Evolutionary conservation across 2,888 invertebrate genomes (phyloP), one percentile per base, ranked within the genome.

Genomic region (Hydroisotoma schaefferi): DNA sequence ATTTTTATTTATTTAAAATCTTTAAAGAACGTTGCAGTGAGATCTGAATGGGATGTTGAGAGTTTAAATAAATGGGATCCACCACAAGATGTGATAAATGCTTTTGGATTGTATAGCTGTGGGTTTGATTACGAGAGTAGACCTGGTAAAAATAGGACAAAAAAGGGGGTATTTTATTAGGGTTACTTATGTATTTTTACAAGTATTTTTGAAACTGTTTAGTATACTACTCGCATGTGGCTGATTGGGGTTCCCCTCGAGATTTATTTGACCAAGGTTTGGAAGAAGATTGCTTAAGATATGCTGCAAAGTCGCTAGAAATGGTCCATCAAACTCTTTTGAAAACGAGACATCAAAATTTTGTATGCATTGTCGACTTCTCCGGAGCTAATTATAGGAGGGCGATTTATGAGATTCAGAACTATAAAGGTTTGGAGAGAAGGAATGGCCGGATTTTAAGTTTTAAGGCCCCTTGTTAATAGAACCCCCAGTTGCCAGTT

Each of bases 361-460:
- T 67, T 37, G 63, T 63, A 5, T 61, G 61, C 43, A 63, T 67
- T 51, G 60, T 67, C 1, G 66, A 67, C 33, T 10, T 33, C 15
- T 6, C 33, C 33, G 33, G 33, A 33, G 33, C 33, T 27, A 63
- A 67, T 29, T 40, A 61, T 8, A 63, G 60, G 20, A 61, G 56
- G 47, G 54, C 53, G 8, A 44, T 60, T 23, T 60, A 63, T 18
- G 66, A 66, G 28, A 43, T 47, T 2, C 66, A 63, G 26, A 58
- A 66, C 27, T 58, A 5, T 15, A 29, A 2, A 46, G 3, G 22
- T 46, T 6, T 5, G n/a, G n/a, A n/a, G n/a, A n/a, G n/a, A n/a
- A n/a, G n/a, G n/a, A n/a, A n/a, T n/a, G n/a, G n/a, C n/a, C n/a
- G n/a, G n/a, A n/a, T n/a, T n/a, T n/a, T n/a, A n/a, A n/a, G n/a